phyloP scores from a whole-genome alignment of 35 echinoderm and acorn worm species.

The Ptychodera flava region DNA sequence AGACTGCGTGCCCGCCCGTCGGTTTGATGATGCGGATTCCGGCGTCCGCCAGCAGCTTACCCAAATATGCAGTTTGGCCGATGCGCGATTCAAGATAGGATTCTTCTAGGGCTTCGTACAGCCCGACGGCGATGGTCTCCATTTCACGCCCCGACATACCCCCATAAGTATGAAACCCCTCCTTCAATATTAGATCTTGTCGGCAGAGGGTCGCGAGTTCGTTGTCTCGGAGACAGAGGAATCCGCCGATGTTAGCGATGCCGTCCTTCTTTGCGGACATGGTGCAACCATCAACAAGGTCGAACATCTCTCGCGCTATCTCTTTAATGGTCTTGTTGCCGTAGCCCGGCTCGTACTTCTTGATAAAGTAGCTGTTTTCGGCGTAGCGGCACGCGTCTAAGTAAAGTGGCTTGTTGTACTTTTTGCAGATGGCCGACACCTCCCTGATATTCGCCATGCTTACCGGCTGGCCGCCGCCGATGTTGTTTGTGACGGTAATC shows the following conservation, averaged over 20 bases:
- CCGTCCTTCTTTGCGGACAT: slow-evolving; percentile 2
- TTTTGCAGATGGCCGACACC: not conserved
- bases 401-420: not conserved
- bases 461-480: not conserved
- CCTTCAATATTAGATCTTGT: not conserved
- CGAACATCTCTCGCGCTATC: not conserved
- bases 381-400: not conserved
- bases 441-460: not conserved
- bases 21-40: not conserved
- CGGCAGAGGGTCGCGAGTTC: not conserved
- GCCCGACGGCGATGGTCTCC: not conserved
- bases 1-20: not conserved
- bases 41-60: not conserved
- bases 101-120: not conserved
- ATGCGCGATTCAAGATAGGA: not conserved
- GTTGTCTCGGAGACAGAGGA: not conserved
- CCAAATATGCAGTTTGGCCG: not conserved
- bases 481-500: not conserved
- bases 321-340: not conserved
- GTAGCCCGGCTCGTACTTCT: not conserved
- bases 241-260: not conserved
- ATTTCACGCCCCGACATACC: slow-evolving; percentile 1
- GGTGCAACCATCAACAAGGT: not conserved
- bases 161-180: not conserved
- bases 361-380: slow-evolving; percentile 1